Conservation (phyloP, 1,140 invertebrate species). For the Zaprionus kolodkinae region DNA sequence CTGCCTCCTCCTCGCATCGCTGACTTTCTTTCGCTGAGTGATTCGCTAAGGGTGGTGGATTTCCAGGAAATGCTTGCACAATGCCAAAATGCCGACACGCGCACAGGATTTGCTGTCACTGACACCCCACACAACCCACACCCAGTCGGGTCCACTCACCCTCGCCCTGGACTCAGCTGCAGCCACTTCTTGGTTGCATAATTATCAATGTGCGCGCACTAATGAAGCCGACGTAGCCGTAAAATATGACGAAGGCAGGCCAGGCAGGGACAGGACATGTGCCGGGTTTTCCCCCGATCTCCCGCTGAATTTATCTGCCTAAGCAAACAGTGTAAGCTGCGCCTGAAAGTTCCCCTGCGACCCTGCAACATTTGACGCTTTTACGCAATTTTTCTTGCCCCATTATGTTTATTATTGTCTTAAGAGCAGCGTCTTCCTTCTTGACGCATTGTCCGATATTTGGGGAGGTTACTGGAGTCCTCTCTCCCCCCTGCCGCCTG, state of each 20-base stretch:
- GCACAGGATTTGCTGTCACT: conserved; percentile 70
- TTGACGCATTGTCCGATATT: conserved; percentile 22
- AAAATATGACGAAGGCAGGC: conserved; percentile 60
- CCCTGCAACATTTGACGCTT: conserved; percentile 49
- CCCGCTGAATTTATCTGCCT: conserved; percentile 49
- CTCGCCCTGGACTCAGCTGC: conserved; percentile 58
- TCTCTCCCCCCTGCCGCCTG: too few relatives aligned
- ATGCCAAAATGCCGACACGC: conserved; percentile 80
- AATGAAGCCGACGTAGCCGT: conserved; percentile 64
- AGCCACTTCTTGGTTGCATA: conserved; percentile 59
- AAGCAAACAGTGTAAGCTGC: conserved; percentile 18
- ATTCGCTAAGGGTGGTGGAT: conserved; percentile 24
- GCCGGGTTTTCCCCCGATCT: conserved; percentile 14
- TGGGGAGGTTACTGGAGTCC: not conserved
- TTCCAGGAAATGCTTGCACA: conserved; percentile 71
- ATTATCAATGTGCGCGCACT: conserved; percentile 71
- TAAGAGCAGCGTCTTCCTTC: conserved; percentile 28
- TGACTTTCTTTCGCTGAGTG: conserved; percentile 31
- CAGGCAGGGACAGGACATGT: conserved; percentile 37
- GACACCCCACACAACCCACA: conserved; percentile 16
- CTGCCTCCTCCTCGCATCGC: conserved; percentile 18
- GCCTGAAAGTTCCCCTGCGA: conserved; percentile 40
- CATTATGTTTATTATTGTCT: conserved; percentile 58
- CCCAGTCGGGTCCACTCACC: conserved; percentile 14
- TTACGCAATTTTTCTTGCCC: conserved; percentile 68